Evolutionary conservation across 2,797 vertebrate genomes (phyloP), one percentile per base, ranked within the genome.

Genomic region (Danio tinwini): DNA sequence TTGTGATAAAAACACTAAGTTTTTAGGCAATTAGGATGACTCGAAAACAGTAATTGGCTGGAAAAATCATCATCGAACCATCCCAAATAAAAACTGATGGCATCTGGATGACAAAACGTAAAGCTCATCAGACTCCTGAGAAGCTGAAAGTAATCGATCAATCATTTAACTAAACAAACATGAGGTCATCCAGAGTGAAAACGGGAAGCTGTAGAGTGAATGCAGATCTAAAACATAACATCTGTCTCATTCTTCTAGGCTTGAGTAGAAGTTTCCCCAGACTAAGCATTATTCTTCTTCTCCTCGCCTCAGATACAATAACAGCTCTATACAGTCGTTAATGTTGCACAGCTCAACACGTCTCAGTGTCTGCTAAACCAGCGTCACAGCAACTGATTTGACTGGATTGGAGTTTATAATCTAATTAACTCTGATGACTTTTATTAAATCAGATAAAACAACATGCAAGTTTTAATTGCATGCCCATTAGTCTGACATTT

Each of bases 241-340:
- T 77, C 75, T 77, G 75, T 77, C 67, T 47, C 63, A 16, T 42
- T 67, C 52, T 58, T 39, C 6, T 40, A 58, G 19, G 42, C 39
- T 42, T 56, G 37, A 44, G 37, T 55, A 21, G 7, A 40, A 0
- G n/a, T 71, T 56, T 44, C n/a, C 21, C 52, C 67, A 63, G 68
- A 40, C 53, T 58, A 76, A 76, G 63, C 75, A 39, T 49, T 67
- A 37, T 45, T 64, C 63, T 56, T 58, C 63, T 47, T 67, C 53
- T 17, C 40, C 53, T 14, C 55, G 63, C 42, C 53, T 77, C 63
- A 19, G 16, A 58, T 49, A 68, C 63, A 77, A 77, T 77, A 77
- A 77, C 75, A 77, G 58, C 52, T 59, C 42, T 19, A 19, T 52
- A 77, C 75, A 65, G 63, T 40, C 53, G 59, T 68, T 58, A 77